Percentiles rank a stretch among this genome's conserved stretches.
phyloP scores from a whole-genome alignment of 2,888 invertebrate genomes.

The Andrena bucephala region DNA sequence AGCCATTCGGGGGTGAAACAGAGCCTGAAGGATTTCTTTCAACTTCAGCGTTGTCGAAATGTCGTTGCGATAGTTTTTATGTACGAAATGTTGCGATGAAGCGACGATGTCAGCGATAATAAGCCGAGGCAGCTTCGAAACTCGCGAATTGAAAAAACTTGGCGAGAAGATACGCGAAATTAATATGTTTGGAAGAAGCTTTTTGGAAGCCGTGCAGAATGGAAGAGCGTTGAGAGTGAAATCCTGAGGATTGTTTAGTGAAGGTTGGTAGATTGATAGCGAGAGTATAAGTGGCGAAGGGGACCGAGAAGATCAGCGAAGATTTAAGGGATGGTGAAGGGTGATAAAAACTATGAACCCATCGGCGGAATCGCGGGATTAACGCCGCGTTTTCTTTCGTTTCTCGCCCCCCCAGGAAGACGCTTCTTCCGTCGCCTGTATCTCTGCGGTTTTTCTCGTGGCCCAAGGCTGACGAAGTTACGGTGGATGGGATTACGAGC shows the following conservation, averaged over 20 bases:
- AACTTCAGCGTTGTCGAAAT: neutral
- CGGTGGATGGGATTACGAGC: constrained; percentile 66
- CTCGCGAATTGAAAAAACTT: neutral
- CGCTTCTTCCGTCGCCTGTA: neutral
- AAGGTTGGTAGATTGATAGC: no score
- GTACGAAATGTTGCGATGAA: no score
- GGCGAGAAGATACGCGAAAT: neutral
- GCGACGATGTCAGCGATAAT: no score
- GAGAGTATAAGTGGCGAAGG: neutral
- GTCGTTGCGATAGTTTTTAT: no score
- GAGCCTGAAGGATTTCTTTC: neutral
- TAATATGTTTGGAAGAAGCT: neutral
- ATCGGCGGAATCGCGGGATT: neutral
- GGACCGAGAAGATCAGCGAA: neutral
- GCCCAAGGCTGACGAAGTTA: constrained; percentile 58
- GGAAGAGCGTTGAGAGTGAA: no score
- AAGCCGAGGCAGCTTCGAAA: no score
- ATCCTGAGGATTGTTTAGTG: no score
- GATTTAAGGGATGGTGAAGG: no score
- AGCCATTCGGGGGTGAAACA: neutral
- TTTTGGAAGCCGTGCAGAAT: no score
- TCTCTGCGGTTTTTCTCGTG: constrained; percentile 46
- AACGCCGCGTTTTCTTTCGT: neutral
- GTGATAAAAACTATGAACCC: constrained; percentile 2
- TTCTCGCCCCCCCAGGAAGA: neutral